Conservation (phyloP, 2,113 vertebrate genomes). For the Gallinago paraguaiae region DNA sequence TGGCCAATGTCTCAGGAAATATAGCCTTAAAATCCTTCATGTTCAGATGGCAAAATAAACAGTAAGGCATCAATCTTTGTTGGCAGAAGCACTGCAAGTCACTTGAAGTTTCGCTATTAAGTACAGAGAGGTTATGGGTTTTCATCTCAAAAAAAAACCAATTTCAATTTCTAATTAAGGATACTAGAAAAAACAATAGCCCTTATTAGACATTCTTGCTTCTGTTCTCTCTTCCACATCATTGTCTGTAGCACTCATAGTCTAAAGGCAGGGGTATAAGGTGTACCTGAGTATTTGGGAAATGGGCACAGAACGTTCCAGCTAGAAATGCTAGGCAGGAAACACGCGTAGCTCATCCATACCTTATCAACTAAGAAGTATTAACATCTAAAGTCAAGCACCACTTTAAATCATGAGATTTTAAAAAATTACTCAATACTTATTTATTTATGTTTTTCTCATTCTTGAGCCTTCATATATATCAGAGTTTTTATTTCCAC, state of each 20-base stretch:
- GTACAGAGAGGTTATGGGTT: neutral
- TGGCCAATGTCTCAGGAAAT: neutral
- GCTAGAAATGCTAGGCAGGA: neutral
- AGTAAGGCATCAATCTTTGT: neutral
- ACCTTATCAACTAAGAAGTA: neutral
- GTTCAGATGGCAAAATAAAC: neutral
- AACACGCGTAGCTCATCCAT: neutral
- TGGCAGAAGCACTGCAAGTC: neutral
- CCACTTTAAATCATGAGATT: neutral
- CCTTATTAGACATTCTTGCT: neutral
- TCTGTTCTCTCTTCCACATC: neutral
- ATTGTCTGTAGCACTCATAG: rapidly evolving
- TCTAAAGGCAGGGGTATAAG: neutral
- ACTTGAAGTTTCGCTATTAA: neutral
- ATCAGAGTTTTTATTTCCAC: neutral
- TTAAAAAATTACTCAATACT: neutral
- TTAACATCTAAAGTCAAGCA: neutral
- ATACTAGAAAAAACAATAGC: neutral
- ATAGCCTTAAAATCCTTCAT: neutral
- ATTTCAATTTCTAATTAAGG: neutral
- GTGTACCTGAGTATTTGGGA: neutral
- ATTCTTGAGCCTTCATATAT: neutral
- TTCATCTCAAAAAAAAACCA: neutral
- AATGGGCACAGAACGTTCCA: neutral
- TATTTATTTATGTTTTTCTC: neutral